Conservation (phyloP, 2,888 invertebrate genomes). For the Hanleya hanleyi region DNA sequence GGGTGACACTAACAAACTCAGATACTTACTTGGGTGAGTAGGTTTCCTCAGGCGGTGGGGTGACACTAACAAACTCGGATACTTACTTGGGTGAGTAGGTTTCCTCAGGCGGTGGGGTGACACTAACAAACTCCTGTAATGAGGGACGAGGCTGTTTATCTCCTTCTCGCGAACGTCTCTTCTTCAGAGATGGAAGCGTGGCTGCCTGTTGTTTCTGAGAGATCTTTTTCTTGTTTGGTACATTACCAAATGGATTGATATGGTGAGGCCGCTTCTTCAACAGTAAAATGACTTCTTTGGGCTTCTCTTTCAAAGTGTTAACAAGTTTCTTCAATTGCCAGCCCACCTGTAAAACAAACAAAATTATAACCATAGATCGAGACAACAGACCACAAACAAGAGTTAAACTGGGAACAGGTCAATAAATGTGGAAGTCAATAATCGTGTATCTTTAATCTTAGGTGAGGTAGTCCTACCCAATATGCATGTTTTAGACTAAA, state of each 20-base stretch:
- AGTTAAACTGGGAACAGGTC: no score
- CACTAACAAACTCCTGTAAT: constrained; percentile 57
- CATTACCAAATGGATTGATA: constrained; percentile 82
- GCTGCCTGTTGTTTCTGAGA: constrained; percentile 47
- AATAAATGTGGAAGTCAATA: no score
- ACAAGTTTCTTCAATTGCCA: constrained; percentile 87
- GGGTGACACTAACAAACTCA: no score
- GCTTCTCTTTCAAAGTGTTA: constrained; percentile 82
- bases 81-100: constrained; percentile 56
- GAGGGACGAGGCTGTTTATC: constrained; percentile 57
- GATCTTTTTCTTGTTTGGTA: constrained; percentile 59
- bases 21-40: constrained; percentile 60
- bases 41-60: background rate
- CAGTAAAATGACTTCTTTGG: constrained; percentile 86
- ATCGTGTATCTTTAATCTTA: no score
- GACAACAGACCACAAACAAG: no score
- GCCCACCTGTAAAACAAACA: constrained; percentile 78
- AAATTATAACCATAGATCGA: no score
- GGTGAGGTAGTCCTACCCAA: no score
- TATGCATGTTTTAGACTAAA: no score
- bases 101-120: constrained; percentile 30
- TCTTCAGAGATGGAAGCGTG: constrained; percentile 61
- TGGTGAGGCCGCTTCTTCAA: constrained; percentile 88
- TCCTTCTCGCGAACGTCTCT: constrained; percentile 57
- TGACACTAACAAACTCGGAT: no score